Evolutionary conservation across 2,113 vertebrate genomes (phyloP), one percentile per base, ranked within the genome.

Genomic region (Vulpes lagopus): DNA sequence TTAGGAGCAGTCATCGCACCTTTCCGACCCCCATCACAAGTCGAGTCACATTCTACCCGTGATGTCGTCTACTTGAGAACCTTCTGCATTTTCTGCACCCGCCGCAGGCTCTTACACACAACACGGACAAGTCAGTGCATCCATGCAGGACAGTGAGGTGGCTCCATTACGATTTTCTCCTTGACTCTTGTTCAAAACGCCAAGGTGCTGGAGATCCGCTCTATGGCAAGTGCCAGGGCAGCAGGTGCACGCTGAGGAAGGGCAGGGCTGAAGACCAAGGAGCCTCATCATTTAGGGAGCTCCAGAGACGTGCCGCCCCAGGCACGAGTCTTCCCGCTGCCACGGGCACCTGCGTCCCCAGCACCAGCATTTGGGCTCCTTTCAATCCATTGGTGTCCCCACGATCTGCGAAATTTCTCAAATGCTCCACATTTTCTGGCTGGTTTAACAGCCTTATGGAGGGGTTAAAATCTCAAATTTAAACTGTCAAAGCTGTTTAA

Each of bases 401-500:
- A 76, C 57, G 3, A 38, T 91, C 83, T 82, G 65, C 49, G 20
- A 89, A 71, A 83, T 89, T 96, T 98, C 94, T 97, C 92, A 95
- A 78, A 65, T 3, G 49, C 73, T 97, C 67, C 74, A 87, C 71
- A 62, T 91, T 96, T 94, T 94, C 85, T 97, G 93, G 84, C 81
- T 92, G 73, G 71, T 92, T 98, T 94, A 86, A 95, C 82, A 96
- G 85, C 87, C 96, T 95, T 89, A 89, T 78, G 81, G 81, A 95
- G 35, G 30, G 93, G 78, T 94, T 93, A 92, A 97, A 86, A 97
- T 95, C 94, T 93, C 83, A 89, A 73, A 92, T 96, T 97, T 91
- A 89, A 94, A 85, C 74, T 96, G 86, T 88, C 95, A 94, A 81
- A 94, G 51, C 69, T 96, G 90, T 83, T 97, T 97, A 97, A 84